phyloP scores from a whole-genome alignment of 2,797 vertebrate genomes.

The Lacerta agilis region DNA sequence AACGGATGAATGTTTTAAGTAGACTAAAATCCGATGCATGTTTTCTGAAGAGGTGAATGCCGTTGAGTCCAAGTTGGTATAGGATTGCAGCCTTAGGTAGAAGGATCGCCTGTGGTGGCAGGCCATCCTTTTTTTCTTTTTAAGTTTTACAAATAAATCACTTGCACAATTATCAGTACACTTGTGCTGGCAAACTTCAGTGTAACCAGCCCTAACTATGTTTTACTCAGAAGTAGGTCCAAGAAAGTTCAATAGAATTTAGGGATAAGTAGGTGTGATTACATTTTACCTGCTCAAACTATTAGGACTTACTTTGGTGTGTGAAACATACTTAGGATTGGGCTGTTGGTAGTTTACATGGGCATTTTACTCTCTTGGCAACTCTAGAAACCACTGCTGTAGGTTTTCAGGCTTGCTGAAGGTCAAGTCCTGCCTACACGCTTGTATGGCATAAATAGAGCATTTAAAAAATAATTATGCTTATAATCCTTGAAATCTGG shows the following conservation, averaged over 20 bases:
- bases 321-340: not conserved
- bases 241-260: not conserved
- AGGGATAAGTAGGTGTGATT: not conserved
- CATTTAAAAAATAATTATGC: constrained; percentile 73
- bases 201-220: not conserved
- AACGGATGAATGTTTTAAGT: constrained; percentile 25
- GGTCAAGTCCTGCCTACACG: constrained; percentile 68
- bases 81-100: not conserved
- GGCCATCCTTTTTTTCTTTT: constrained; percentile 52
- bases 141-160: constrained; percentile 61
- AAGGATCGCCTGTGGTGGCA: constrained; percentile 64
- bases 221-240: not conserved
- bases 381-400: constrained; percentile 74
- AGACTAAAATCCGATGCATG: not conserved
- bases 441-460: constrained; percentile 72
- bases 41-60: not conserved
- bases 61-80: not conserved
- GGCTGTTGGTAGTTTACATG: constrained; percentile 64
- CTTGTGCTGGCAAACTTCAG: not conserved
- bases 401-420: constrained; percentile 73
- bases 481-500: constrained; percentile 74
- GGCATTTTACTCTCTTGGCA: constrained; percentile 75
- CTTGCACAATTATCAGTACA: constrained; percentile 62
- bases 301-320: not conserved
- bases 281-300: not conserved